A percentile compares a stretch with the other conserved stretches of the same genome.
Evolutionary conservation across 2,113 vertebrate genomes (phyloP).

Genomic region (Corythornis vintsioides): DNA sequence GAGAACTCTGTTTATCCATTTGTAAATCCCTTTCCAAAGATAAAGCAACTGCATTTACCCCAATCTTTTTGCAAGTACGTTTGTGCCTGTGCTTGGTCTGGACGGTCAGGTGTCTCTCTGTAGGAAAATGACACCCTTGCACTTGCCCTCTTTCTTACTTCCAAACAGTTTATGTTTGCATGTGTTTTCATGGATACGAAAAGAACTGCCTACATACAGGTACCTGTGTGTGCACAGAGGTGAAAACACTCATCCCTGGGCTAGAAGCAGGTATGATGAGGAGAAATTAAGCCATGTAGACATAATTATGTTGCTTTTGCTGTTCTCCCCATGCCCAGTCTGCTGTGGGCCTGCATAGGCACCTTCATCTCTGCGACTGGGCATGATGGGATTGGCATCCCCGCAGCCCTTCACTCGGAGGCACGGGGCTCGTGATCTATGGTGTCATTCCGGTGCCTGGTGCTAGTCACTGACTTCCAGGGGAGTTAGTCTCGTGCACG

Average conservation of each 20-base stretch:
- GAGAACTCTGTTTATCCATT: background rate
- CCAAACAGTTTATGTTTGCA: background rate
- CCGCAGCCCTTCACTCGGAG: background rate
- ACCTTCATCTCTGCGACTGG: background rate
- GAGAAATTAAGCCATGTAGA: background rate
- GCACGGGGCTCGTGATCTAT: background rate
- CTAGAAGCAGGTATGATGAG: background rate
- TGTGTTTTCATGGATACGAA: background rate
- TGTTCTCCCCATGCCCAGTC: background rate
- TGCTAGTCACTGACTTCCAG: background rate
- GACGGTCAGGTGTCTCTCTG: background rate
- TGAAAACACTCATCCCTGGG: background rate
- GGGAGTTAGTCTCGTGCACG: background rate
- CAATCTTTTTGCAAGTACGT: background rate
- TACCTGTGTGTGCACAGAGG: background rate
- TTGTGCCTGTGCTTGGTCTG: rapidly evolving
- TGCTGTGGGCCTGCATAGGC: background rate
- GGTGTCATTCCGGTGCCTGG: background rate
- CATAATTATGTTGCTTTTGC: background rate
- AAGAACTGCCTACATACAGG: background rate
- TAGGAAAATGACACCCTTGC: background rate
- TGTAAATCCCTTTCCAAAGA: background rate
- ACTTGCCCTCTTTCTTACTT: background rate
- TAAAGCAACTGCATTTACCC: background rate
- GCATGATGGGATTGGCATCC: background rate